Evolutionary conservation across 2,888 invertebrate species (phyloP), one percentile per base, ranked within the genome.

Genomic region (Aphodius sticticus): DNA sequence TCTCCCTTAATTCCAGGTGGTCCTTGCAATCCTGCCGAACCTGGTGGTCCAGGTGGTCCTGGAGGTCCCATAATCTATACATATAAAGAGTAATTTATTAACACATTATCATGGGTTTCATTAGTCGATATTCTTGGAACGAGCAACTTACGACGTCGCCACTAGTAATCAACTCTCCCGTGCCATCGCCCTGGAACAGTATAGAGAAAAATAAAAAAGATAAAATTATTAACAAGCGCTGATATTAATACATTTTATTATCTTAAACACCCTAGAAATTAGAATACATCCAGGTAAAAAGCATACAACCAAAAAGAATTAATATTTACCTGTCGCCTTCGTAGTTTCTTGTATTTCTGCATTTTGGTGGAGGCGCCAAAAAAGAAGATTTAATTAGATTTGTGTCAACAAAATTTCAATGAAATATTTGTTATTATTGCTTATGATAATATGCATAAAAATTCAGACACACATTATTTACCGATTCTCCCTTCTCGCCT

Each of bases 401-500:
- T 2, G 37, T 15, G 0, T 76, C 15, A 69, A 69, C 14, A 76
- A 69, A 16, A 76, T 53, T 6, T 38, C 69, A 16, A 15, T 79
- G 38, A 78, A 78, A 72, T 77, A 77, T 69, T 70, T 36, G 72
- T 76, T 78, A 72, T 9, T n/a, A 12, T n/a, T 72, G n/a, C 70
- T 76, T 72, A 76, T 76, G 76, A 71, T 70, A 71, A 69, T 53
- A 53, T 5, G 53, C 7, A 53, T 53, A 53, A 53, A 53, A 53
- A 5, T 53, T 53, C 53, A 53, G 53, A 53, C 53, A 53, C 74
- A 74, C 72, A 72, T 76, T 84, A 92, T 94, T 94, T 91, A 96
- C 96, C 93, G 96, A 96, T 92, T 97, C 97, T 53, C 97, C 97
- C 87, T 97, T 96, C 88, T 97, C 96, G 69, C 97, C 97, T 87